Evolutionary conservation across 2,888 invertebrate genomes (phyloP).

Genomic region (Ophion slaviceki): DNA sequence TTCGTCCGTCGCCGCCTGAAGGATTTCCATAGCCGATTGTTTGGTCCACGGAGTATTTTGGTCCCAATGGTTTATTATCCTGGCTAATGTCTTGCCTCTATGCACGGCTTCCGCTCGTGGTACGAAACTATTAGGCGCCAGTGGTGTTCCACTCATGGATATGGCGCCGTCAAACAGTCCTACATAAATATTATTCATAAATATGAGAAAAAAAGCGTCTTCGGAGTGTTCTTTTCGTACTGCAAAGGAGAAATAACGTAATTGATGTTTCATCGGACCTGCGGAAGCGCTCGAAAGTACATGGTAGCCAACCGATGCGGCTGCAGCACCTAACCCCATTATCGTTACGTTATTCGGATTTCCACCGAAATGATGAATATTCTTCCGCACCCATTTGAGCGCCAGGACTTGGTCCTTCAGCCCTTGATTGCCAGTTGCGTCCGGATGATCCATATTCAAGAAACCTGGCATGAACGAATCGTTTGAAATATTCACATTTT

Average conservation of each 20-base stretch:
- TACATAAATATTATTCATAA: constrained; percentile 16
- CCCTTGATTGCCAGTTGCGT: constrained; percentile 60
- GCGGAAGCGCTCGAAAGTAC: constrained; percentile 41
- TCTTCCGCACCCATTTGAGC: constrained; percentile 57
- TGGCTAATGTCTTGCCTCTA: constrained; percentile 79
- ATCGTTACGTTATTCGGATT: constrained; percentile 60
- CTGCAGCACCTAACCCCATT: constrained; percentile 58
- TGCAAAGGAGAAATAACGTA: background rate
- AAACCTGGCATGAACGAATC: constrained; percentile 46
- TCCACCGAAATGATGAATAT: constrained; percentile 58
- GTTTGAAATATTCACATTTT: background rate
- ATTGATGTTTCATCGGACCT: constrained; percentile 27
- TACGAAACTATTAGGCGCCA: constrained; percentile 84
- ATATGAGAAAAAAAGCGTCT: background rate
- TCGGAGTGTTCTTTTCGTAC: too few species aligned
- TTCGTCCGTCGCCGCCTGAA: too few species aligned
- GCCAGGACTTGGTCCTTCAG: constrained; percentile 61
- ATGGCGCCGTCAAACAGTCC: constrained; percentile 85
- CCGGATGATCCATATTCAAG: constrained; percentile 42
- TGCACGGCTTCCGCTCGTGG: background rate
- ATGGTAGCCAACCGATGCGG: constrained; percentile 46
- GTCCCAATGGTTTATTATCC: background rate
- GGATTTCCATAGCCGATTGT: too few species aligned
- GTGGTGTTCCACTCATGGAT: constrained; percentile 53
- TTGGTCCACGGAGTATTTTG: too few species aligned